phyloP scores from a whole-genome alignment of 2,888 invertebrate genomes.

The Mimas tiliae region DNA sequence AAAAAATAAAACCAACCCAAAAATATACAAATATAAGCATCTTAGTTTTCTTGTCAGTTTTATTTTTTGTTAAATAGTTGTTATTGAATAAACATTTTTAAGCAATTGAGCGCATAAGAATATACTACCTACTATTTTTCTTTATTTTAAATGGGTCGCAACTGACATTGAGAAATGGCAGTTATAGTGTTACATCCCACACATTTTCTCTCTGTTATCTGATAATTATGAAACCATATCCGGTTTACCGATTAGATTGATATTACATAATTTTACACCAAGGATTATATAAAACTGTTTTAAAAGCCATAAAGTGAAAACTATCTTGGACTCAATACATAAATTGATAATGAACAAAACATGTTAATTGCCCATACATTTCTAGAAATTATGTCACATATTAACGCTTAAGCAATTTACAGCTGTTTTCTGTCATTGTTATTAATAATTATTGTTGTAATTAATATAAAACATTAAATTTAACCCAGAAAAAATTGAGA shows the following conservation, averaged over 20 bases:
- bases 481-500: too few relatives aligned
- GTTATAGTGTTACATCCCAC: background rate
- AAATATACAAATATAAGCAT: too few relatives aligned
- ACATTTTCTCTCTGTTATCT: background rate
- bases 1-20: too few relatives aligned
- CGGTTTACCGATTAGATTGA: background rate
- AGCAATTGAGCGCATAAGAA: background rate
- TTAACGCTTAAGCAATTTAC: background rate
- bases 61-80: too few relatives aligned
- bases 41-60: too few relatives aligned
- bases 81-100: background rate
- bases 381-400: background rate
- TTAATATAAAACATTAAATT: background rate
- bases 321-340: background rate
- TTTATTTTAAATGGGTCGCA: background rate
- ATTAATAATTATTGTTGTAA: background rate
- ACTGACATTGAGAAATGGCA: background rate
- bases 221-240: slow-evolving; percentile 1
- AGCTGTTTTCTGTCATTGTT: background rate
- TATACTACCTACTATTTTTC: too few relatives aligned
- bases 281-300: slow-evolving; percentile 11
- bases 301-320: background rate
- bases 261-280: background rate
- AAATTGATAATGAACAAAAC: background rate
- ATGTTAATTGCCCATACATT: background rate